Evolutionary conservation across 2,113 vertebrate genomes (phyloP).

Genomic region (Okapia johnstoni): DNA sequence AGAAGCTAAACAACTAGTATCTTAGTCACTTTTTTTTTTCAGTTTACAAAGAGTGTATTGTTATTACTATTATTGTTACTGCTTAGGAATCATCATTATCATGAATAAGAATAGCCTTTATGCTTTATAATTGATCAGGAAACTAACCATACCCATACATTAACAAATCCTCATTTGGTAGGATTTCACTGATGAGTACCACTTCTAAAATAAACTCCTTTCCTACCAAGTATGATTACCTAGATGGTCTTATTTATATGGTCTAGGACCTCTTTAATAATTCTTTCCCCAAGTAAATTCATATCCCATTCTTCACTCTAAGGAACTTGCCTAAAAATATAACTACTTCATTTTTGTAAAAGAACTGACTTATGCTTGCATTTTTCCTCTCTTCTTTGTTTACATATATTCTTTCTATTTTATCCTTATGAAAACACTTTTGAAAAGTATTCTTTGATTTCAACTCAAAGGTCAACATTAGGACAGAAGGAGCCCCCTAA

Average conservation of each 20-base stretch:
- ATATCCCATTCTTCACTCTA: background rate
- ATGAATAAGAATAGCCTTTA: background rate
- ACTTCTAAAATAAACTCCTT: background rate
- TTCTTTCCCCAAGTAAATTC: background rate
- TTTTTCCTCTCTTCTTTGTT: slow-evolving; percentile 20
- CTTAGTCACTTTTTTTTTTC: background rate
- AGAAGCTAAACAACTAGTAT: slow-evolving; percentile 15
- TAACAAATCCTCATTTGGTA: background rate
- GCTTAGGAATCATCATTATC: background rate
- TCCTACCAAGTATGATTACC: background rate
- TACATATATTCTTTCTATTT: background rate
- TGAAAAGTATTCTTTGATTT: slow-evolving; percentile 16
- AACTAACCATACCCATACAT: background rate
- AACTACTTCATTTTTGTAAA: background rate
- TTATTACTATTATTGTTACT: background rate
- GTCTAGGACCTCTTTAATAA: background rate
- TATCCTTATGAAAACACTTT: background rate
- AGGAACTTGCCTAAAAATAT: background rate
- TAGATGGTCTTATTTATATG: background rate
- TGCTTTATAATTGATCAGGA: background rate
- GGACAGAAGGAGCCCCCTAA: background rate
- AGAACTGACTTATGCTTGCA: background rate
- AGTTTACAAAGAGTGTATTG: background rate
- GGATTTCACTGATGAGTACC: background rate
- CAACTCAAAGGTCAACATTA: background rate